phyloP scores from a whole-genome alignment of 2,797 vertebrate species.

The Melanotaenia pygmaea region DNA sequence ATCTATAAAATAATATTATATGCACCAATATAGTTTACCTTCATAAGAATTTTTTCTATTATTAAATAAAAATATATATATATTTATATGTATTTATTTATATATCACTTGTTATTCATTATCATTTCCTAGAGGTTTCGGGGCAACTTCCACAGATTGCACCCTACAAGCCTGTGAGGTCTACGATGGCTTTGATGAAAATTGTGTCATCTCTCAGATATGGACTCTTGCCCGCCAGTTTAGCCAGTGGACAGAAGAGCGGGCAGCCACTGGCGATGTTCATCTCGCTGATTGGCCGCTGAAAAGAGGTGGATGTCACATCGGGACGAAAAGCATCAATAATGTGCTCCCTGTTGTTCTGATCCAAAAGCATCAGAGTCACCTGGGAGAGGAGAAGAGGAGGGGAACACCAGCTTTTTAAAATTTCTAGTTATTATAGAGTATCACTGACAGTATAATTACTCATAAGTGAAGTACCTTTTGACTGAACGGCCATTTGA shows the following conservation, averaged over 20 bases:
- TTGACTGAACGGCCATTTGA: slow-evolving; percentile 98
- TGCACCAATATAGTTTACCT: background rate
- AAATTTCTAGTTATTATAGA: fast-evolving
- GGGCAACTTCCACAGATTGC: slow-evolving; percentile 75
- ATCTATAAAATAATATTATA: background rate
- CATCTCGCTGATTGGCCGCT: slow-evolving; percentile 93
- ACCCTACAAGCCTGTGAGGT: slow-evolving; percentile 91
- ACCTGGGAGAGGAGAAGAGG: slow-evolving; percentile 80
- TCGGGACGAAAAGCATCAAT: slow-evolving; percentile 97
- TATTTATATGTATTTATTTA: background rate
- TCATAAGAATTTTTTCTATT: background rate
- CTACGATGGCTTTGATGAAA: slow-evolving; percentile 98
- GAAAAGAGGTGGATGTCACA: slow-evolving; percentile 94
- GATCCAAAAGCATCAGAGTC: slow-evolving; percentile 96
- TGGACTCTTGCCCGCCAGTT: slow-evolving; percentile 92
- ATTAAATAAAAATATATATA: background rate
- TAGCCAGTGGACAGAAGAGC: slow-evolving; percentile 93
- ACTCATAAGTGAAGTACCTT: slow-evolving; percentile 81
- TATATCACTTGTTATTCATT: background rate
- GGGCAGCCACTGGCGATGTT: slow-evolving; percentile 99
- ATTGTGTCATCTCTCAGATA: slow-evolving; percentile 94
- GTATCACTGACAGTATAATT: background rate
- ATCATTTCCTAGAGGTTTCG: background rate
- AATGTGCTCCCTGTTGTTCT: slow-evolving; percentile 97
- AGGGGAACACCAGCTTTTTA: background rate